Percentiles rank a stretch among this genome's conserved stretches.
These are phyloP conservation scores for Pachydiplax longipennis DNA, from an alignment of 2,888 invertebrate genomes.

Conservation along the genomic window DNA sequence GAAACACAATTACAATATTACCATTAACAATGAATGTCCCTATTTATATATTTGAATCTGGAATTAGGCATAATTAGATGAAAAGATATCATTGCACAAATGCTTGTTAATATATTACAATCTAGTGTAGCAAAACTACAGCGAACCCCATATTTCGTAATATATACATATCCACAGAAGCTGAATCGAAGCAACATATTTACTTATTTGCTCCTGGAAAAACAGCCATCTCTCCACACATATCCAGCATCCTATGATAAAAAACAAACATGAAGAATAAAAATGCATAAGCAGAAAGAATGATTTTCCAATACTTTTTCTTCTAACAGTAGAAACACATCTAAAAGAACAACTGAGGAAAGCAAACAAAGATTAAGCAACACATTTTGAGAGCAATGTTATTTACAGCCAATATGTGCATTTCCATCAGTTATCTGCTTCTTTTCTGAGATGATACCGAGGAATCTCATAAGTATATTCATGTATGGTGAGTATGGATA, in stretches of 20 bases:
- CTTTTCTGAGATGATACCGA: not conserved
- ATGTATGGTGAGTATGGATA: too few relatives aligned
- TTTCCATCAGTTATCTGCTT: not conserved
- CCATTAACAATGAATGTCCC: too few relatives aligned
- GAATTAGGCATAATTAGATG: too few relatives aligned
- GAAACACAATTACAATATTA: too few relatives aligned
- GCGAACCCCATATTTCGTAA: not conserved
- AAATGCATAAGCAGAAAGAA: not conserved
- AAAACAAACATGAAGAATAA: constrained; percentile 32
- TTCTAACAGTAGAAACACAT: constrained; percentile 3
- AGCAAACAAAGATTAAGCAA: not conserved
- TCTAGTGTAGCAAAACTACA: not conserved
- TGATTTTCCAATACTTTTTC: not conserved
- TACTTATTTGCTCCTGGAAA: constrained; percentile 48
- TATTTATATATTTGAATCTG: too few relatives aligned
- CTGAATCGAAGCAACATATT: constrained; percentile 46
- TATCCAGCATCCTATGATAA: constrained; percentile 45
- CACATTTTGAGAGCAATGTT: not conserved
- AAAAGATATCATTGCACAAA: not conserved
- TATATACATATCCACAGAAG: not conserved
- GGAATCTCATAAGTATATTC: not conserved
- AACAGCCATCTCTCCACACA: constrained; percentile 47
- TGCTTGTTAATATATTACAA: not conserved
- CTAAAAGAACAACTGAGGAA: not conserved
- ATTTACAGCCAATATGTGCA: not conserved